These are phyloP conservation scores for Eucidaris tribuloides DNA, from an alignment of 35 echinoderm and acorn worm species.

Conservation along the genomic window DNA sequence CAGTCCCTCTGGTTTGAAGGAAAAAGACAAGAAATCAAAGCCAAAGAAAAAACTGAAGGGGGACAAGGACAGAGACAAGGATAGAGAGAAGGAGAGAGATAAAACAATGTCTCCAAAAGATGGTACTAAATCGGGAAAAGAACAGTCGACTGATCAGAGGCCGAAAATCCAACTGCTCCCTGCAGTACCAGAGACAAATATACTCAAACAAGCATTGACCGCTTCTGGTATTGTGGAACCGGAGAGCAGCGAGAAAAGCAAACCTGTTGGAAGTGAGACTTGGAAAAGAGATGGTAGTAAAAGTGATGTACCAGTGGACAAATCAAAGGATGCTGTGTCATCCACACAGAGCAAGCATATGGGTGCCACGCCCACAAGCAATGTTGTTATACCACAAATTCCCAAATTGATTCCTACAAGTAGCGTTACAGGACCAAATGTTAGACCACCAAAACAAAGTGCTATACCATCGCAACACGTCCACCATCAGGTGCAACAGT, in stretches of 20 bases:
- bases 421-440: slow-evolving; percentile 46
- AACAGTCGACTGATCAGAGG: slow-evolving; percentile 30
- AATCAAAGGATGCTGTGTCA: neutral
- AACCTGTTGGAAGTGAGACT: neutral
- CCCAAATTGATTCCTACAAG: slow-evolving; percentile 92
- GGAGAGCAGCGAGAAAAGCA: slow-evolving; percentile 37
- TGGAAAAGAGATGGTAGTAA: slow-evolving; percentile 18
- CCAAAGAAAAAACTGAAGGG: slow-evolving; percentile 64
- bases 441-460: slow-evolving; percentile 37
- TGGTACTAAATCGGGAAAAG: slow-evolving; percentile 8
- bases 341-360: neutral
- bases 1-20: slow-evolving; percentile 35
- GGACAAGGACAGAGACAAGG: slow-evolving; percentile 79
- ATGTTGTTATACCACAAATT: slow-evolving; percentile 77
- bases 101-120: slow-evolving; percentile 32
- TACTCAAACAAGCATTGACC: slow-evolving; percentile 87
- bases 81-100: slow-evolving; percentile 58
- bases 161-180: slow-evolving; percentile 39
- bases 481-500: slow-evolving; percentile 28
- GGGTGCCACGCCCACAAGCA: slow-evolving; percentile 31
- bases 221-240: slow-evolving; percentile 68
- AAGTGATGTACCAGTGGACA: slow-evolving; percentile 14
- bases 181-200: slow-evolving; percentile 71
- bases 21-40: slow-evolving; percentile 84
- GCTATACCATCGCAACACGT: slow-evolving; percentile 29